These are phyloP conservation scores for Athalia circularis DNA, from an alignment of 2,888 invertebrate genomes.

Conservation along the genomic window DNA sequence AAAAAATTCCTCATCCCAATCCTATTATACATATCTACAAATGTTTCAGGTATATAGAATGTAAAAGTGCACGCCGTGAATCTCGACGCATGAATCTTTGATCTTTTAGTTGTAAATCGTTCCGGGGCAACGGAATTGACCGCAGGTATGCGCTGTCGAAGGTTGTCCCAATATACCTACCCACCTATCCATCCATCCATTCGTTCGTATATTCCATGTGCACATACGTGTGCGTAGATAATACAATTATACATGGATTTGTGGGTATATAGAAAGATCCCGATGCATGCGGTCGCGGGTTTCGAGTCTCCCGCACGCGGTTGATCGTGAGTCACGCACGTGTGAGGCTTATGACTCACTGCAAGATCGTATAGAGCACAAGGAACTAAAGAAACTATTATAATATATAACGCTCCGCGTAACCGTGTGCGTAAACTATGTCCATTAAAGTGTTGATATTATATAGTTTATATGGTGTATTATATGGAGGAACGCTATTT, in stretches of 20 bases:
- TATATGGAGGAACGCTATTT: too few relatives aligned
- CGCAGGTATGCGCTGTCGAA: slow-evolving; percentile 58
- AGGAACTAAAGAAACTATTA: slow-evolving; percentile 3
- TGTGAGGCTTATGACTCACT: slow-evolving; percentile 49
- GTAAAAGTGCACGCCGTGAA: background rate
- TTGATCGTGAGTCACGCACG: slow-evolving; percentile 49
- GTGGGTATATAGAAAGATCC: too few relatives aligned
- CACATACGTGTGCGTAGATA: too few relatives aligned
- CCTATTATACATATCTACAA: too few relatives aligned
- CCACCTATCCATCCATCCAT: too few relatives aligned
- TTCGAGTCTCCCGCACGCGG: slow-evolving; percentile 45
- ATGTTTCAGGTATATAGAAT: background rate
- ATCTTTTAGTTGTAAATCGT: slow-evolving; percentile 20
- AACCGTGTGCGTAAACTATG: too few relatives aligned
- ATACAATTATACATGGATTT: too few relatives aligned
- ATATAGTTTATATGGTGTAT: too few relatives aligned
- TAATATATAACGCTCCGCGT: too few relatives aligned
- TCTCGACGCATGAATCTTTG: slow-evolving; percentile 51
- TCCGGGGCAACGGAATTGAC: slow-evolving; percentile 55
- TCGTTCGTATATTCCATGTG: too few relatives aligned
- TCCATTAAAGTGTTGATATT: too few relatives aligned
- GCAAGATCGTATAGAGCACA: slow-evolving; percentile 4
- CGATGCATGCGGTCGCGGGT: background rate
- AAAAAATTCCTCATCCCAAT: too few relatives aligned
- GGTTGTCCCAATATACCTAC: background rate